These are phyloP conservation scores for Mimumesa dahlbomi DNA, from an alignment of 2,888 invertebrate species.

Conservation along the genomic window DNA sequence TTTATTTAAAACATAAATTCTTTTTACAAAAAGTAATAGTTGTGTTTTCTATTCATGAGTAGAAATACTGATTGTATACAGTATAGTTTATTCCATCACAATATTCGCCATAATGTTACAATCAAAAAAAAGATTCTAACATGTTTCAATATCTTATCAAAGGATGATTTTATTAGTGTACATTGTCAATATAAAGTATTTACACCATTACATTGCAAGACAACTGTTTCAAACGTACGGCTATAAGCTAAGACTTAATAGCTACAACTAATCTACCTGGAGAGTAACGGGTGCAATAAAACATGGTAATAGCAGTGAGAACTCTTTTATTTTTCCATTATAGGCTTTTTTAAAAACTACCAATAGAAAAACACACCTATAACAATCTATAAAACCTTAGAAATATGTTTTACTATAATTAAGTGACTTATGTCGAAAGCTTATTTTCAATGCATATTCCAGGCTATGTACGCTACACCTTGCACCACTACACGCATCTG, in stretches of 20 bases:
- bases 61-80: background rate
- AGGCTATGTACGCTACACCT: slow-evolving; percentile 7
- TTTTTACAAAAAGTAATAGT: no score
- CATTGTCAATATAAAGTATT: background rate
- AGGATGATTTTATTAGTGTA: background rate
- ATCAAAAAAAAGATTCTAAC: background rate
- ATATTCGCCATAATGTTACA: background rate
- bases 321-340: slow-evolving; percentile 30
- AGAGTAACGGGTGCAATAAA: slow-evolving; percentile 39
- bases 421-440: slow-evolving; percentile 11
- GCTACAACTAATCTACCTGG: slow-evolving; percentile 9
- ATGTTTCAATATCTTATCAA: background rate
- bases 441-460: slow-evolving; percentile 8
- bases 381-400: slow-evolving; percentile 10
- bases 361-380: slow-evolving; percentile 16
- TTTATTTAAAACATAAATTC: no score
- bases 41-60: no score
- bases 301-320: slow-evolving; percentile 26
- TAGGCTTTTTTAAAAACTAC: slow-evolving; percentile 10
- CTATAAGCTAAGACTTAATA: slow-evolving; percentile 18
- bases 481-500: slow-evolving; percentile 10
- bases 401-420: slow-evolving; percentile 10
- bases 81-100: background rate
- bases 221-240: slow-evolving; percentile 5
- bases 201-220: background rate